phyloP scores from a whole-genome alignment of 2,888 invertebrate species.

The Lycia hirtaria region DNA sequence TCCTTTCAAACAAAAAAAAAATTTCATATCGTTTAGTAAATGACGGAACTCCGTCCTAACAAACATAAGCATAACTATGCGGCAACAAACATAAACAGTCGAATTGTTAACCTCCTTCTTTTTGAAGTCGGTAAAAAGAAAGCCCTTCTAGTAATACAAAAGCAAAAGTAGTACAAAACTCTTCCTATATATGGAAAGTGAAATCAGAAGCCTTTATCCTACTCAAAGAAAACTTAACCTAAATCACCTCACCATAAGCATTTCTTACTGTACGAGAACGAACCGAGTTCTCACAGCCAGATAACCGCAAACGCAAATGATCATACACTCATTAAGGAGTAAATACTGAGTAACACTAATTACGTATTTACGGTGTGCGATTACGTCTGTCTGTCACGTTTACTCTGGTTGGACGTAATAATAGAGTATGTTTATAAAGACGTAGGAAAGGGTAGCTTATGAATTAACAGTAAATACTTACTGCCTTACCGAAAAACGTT shows the following conservation, averaged over 20 bases:
- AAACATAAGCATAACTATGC: no score
- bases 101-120: no score
- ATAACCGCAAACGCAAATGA: slow-evolving; percentile 31
- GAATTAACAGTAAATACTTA: background rate
- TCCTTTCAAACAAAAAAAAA: no score
- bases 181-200: background rate
- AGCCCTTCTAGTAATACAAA: no score
- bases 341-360: slow-evolving; percentile 11
- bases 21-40: no score
- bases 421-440: background rate
- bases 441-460: background rate
- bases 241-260: slow-evolving; percentile 6
- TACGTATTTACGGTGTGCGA: slow-evolving; percentile 17
- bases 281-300: slow-evolving; percentile 36
- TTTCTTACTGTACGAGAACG: background rate
- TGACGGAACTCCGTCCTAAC: no score
- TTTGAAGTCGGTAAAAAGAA: no score
- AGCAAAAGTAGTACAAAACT: no score
- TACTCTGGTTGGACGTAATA: background rate
- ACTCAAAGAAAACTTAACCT: slow-evolving; percentile 4
- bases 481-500: no score
- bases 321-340: slow-evolving; percentile 32
- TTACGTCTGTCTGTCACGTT: slow-evolving; percentile 13
- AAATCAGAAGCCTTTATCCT: slow-evolving; percentile 2
- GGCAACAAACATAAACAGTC: no score